phyloP scores from a whole-genome alignment of 2,888 invertebrate species.

The Sacculina carcini region DNA sequence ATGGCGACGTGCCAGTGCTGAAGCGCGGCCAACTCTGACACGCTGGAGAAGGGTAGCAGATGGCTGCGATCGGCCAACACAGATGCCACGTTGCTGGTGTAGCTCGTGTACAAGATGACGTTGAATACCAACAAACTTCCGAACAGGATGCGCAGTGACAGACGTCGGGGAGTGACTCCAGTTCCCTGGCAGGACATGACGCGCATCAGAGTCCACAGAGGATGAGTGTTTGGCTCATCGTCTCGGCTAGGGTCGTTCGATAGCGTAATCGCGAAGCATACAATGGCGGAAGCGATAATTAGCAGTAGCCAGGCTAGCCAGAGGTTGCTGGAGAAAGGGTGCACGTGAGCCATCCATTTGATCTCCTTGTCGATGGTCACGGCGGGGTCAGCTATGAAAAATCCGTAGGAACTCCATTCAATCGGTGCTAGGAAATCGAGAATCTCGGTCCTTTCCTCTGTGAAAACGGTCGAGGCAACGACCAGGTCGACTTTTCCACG shows the following conservation, averaged over 20 bases:
- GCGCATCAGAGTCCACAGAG: neutral
- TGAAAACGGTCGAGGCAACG: neutral
- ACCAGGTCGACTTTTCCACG: neutral
- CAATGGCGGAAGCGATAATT: neutral
- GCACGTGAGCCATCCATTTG: neutral
- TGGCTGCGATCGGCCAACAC: slow-evolving; percentile 12
- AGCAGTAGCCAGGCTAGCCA: neutral
- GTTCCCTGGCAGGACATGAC: neutral
- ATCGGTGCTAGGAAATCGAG: neutral
- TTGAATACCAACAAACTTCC: slow-evolving; percentile 10
- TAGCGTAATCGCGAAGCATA: neutral
- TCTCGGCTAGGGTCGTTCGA: neutral
- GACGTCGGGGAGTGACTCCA: slow-evolving; percentile 3
- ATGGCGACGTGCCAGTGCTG: neutral
- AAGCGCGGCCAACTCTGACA: neutral
- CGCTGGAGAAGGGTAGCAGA: neutral
- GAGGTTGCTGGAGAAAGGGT: neutral
- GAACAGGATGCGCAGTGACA: slow-evolving; percentile 10
- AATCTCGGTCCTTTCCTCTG: neutral
- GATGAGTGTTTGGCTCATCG: neutral
- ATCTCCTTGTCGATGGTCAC: neutral
- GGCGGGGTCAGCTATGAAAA: neutral
- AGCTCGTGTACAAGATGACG: slow-evolving; percentile 13
- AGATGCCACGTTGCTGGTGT: slow-evolving; percentile 13
- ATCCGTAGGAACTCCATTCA: neutral